Percentiles rank a stretch among this genome's conserved stretches.
Evolutionary conservation across 2,888 invertebrate species (phyloP).

Genomic region (Brachyopa scutellaris): DNA sequence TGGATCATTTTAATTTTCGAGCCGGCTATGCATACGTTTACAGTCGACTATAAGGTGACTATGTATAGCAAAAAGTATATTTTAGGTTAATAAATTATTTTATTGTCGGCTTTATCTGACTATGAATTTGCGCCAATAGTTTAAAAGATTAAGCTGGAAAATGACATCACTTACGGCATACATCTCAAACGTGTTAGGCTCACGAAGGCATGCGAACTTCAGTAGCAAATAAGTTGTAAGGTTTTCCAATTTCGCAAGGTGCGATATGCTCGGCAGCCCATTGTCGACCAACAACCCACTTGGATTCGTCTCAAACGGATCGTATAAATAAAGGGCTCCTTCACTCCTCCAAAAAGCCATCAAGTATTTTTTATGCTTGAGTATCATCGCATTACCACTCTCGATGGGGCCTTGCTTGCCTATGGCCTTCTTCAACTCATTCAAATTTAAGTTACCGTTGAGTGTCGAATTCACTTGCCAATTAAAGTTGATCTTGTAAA

Average conservation of each 20-base stretch:
- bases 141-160: no score
- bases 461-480: constrained; percentile 28
- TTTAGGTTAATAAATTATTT: no score
- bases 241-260: constrained; percentile 77
- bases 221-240: constrained; percentile 77
- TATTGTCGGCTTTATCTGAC: no score
- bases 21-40: no score
- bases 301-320: constrained; percentile 82
- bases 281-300: constrained; percentile 76
- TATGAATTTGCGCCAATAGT: no score
- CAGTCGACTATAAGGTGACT: no score
- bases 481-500: constrained; percentile 69
- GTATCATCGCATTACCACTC: constrained; percentile 76
- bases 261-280: constrained; percentile 80
- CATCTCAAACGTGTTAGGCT: constrained; percentile 56
- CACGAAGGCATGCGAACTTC: constrained; percentile 75
- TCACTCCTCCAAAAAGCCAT: constrained; percentile 81
- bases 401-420: constrained; percentile 52
- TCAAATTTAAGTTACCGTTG: constrained; percentile 22
- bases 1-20: no score
- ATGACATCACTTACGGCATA: constrained; percentile 67
- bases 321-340: constrained; percentile 81
- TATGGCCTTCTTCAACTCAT: constrained; percentile 50
- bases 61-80: no score
- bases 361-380: constrained; percentile 78